phyloP scores from a whole-genome alignment of 2,113 vertebrate genomes.

The Hydrolagus affinis region DNA sequence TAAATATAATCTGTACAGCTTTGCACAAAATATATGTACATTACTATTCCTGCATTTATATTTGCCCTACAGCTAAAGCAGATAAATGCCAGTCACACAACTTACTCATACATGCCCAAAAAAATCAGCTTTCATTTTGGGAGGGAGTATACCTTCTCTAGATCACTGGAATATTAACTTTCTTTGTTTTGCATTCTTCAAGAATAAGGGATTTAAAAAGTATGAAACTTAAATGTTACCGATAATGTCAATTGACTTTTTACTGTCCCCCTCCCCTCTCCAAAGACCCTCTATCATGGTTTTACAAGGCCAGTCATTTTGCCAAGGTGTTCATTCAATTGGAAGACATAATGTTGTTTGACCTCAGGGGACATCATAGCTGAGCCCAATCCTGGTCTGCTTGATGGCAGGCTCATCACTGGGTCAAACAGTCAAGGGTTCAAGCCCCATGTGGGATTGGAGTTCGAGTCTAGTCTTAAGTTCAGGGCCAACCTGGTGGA shows the following conservation, averaged over 20 bases:
- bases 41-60: constrained; percentile 65
- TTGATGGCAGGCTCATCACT: no score
- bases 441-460: no score
- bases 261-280: no score
- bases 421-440: no score
- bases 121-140: constrained; percentile 6
- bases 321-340: no score
- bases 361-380: no score
- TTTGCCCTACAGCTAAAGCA: constrained; percentile 22
- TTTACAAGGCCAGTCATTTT: no score
- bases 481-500: no score
- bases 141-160: neutral
- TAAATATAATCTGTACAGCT: constrained; percentile 81
- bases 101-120: neutral
- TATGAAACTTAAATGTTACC: neutral
- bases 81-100: neutral
- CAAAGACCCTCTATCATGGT: no score
- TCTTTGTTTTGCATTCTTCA: neutral
- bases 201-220: neutral
- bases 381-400: no score
- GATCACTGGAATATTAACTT: neutral
- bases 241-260: neutral
- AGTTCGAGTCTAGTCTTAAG: no score
- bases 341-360: no score
- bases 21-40: constrained; percentile 73